Conservation (phyloP, 1,140 invertebrate genomes). For the Dendroctonus ponderosae region DNA sequence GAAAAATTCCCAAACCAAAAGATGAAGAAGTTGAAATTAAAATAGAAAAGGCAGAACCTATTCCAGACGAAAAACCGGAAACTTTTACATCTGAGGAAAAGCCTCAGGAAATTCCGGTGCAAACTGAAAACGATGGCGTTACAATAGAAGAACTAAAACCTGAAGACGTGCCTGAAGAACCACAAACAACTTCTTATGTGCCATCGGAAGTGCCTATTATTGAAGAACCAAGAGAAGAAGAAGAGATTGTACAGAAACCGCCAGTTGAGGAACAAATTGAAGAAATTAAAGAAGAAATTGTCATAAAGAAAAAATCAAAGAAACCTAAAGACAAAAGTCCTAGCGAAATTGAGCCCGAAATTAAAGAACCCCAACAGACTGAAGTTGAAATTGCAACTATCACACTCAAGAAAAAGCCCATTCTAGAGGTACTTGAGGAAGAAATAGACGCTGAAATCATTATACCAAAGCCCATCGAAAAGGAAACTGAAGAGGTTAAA, state of each 20-base stretch:
- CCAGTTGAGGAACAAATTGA: slow-evolving; percentile 7
- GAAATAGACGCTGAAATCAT: slow-evolving; percentile 27
- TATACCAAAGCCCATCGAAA: slow-evolving; percentile 37
- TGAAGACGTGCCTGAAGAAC: slow-evolving; percentile 30
- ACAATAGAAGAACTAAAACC: slow-evolving; percentile 25
- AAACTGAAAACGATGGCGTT: slow-evolving; percentile 32
- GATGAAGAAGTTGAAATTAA: slow-evolving; percentile 34
- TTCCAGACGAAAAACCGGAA: slow-evolving; percentile 35
- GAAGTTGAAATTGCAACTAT: slow-evolving; percentile 46
- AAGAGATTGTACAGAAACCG: slow-evolving; percentile 25
- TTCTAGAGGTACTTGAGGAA: slow-evolving; percentile 30
- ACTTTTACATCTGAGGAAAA: slow-evolving; percentile 50
- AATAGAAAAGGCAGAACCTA: slow-evolving; percentile 45
- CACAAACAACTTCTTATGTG: slow-evolving; percentile 1
- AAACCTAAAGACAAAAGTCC: slow-evolving; percentile 7
- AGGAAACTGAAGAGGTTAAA: slow-evolving; percentile 40
- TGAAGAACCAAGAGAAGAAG: slow-evolving; percentile 41
- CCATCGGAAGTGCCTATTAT: slow-evolving; percentile 22
- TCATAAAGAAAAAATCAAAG: slow-evolving; percentile 23
- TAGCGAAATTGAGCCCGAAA: slow-evolving; percentile 1
- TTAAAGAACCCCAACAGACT: slow-evolving; percentile 38
- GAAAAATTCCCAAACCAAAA: slow-evolving; percentile 32
- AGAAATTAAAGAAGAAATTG: slow-evolving; percentile 22
- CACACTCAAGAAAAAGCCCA: slow-evolving; percentile 45
- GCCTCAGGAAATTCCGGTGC: slow-evolving; percentile 49